These are phyloP conservation scores for Sialis lutaria DNA, from an alignment of 2,888 invertebrate genomes.

Conservation along the genomic window DNA sequence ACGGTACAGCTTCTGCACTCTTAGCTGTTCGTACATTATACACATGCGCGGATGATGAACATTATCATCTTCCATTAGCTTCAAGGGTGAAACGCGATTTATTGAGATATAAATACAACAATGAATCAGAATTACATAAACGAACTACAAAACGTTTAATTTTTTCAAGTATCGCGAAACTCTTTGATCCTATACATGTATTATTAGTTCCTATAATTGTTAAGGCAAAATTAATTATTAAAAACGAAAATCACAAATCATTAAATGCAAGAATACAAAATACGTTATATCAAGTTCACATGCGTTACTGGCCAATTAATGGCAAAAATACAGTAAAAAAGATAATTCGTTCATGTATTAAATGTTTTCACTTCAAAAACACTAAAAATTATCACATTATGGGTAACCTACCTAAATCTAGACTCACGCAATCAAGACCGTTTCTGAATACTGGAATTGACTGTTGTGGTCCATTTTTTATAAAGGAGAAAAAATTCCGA, in stretches of 20 bases:
- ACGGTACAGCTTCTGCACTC: constrained; percentile 5
- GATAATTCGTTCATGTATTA: too few relatives aligned
- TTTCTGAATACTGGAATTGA: too few relatives aligned
- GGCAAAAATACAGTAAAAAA: too few relatives aligned
- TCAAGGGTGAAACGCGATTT: constrained; percentile 2
- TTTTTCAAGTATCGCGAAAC: not conserved
- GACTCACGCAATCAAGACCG: too few relatives aligned
- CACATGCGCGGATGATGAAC: constrained; percentile 4
- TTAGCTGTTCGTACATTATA: constrained; percentile 2
- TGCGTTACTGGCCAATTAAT: too few relatives aligned
- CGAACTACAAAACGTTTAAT: not conserved
- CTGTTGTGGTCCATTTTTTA: too few relatives aligned
- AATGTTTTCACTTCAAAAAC: too few relatives aligned
- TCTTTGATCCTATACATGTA: not conserved
- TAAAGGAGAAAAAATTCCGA: not conserved
- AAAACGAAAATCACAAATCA: constrained; percentile 8
- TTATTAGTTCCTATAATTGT: not conserved
- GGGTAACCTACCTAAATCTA: too few relatives aligned
- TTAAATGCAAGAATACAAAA: constrained; percentile 13
- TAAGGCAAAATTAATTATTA: constrained; percentile 1
- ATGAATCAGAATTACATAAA: not conserved
- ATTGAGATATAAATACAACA: not conserved
- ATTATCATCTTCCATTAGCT: not conserved
- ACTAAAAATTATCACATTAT: too few relatives aligned
- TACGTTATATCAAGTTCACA: constrained; percentile 9